These are phyloP conservation scores for Aporrectodea caliginosa DNA, from an alignment of 1,140 invertebrate genomes.

Conservation along the genomic window DNA sequence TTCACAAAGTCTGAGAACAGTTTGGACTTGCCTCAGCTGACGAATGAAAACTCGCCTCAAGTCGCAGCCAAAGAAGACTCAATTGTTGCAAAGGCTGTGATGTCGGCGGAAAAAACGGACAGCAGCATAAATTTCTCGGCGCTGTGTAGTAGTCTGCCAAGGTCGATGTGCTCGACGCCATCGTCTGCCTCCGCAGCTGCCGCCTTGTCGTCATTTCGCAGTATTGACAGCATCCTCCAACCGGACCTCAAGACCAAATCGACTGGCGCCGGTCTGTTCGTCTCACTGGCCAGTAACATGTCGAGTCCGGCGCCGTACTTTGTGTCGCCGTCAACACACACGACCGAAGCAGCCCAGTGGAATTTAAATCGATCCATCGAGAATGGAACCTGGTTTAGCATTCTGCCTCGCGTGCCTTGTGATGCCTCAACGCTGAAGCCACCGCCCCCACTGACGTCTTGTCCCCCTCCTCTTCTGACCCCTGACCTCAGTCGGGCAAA, in stretches of 20 bases:
- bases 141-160: background rate
- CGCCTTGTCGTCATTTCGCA: background rate
- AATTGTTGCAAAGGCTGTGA: background rate
- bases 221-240: background rate
- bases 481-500: constrained; percentile 30
- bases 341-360: background rate
- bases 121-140: background rate
- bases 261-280: background rate
- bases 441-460: background rate
- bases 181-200: background rate
- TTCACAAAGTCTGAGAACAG: too few species aligned
- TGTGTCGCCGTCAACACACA: background rate
- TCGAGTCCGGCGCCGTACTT: background rate
- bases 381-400: constrained; percentile 9
- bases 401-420: constrained; percentile 20
- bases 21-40: too few species aligned
- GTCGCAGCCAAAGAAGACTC: background rate
- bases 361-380: background rate
- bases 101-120: background rate
- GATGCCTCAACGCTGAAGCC: constrained; percentile 12
- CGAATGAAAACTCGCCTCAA: background rate
- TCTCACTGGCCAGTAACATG: background rate
- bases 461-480: background rate
- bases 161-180: background rate
- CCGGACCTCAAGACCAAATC: background rate